These are phyloP conservation scores for Drosophila nr. perissopoda DNA, from an alignment of 2,888 invertebrate species.

Conservation along the genomic window DNA sequence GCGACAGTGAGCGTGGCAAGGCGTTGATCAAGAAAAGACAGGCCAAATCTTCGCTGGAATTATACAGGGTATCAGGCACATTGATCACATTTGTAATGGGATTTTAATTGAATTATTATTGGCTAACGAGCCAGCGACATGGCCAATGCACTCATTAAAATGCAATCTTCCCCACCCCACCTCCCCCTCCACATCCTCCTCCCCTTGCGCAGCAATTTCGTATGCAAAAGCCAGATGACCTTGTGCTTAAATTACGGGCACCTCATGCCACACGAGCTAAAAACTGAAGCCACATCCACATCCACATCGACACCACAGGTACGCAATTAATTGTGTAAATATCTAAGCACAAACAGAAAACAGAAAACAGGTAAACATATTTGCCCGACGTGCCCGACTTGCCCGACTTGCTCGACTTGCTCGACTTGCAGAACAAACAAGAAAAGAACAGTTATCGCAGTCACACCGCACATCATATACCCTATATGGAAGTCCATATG, in stretches of 20 bases:
- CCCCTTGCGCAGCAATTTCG: background rate
- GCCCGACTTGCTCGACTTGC: constrained; percentile 9
- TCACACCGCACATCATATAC: background rate
- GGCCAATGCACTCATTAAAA: constrained; percentile 28
- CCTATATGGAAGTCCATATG: background rate
- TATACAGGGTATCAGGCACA: background rate
- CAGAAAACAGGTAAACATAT: constrained; percentile 43
- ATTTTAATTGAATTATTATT: constrained; percentile 30
- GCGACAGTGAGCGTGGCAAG: no score
- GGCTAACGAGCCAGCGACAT: constrained; percentile 14
- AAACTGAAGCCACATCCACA: constrained; percentile 11
- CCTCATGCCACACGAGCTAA: constrained; percentile 24
- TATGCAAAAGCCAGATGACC: constrained; percentile 41
- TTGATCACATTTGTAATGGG: constrained; percentile 5
- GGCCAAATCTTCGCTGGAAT: background rate
- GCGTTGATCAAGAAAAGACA: background rate
- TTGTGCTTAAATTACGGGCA: constrained; percentile 55
- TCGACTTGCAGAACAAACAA: background rate
- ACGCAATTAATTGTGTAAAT: constrained; percentile 74
- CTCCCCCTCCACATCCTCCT: background rate
- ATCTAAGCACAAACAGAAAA: constrained; percentile 54
- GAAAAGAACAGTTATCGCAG: background rate
- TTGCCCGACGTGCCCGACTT: constrained; percentile 17
- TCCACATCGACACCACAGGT: constrained; percentile 5
- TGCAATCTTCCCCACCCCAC: background rate